A percentile compares a stretch with the other conserved stretches of the same genome.
These are phyloP conservation scores for Spilosoma lubricipeda DNA, from an alignment of 2,888 invertebrate species.

Conservation along the genomic window DNA sequence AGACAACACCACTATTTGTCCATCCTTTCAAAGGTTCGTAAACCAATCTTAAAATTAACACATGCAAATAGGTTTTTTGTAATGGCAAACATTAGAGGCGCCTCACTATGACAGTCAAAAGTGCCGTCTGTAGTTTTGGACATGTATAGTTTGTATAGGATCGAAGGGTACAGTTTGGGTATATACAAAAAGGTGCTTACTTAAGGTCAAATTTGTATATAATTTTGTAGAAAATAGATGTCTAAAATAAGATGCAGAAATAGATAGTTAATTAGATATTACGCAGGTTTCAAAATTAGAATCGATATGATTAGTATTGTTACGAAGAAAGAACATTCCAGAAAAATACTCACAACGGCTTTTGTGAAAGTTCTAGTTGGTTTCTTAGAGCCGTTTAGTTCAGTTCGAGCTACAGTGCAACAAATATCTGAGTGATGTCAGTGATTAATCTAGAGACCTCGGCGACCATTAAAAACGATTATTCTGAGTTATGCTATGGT, in stretches of 20 bases:
- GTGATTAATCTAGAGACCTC: too few relatives aligned
- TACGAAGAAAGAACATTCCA: too few relatives aligned
- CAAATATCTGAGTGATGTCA: too few relatives aligned
- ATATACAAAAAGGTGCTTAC: conserved; percentile 1
- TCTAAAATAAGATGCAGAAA: background rate
- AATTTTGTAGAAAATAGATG: background rate
- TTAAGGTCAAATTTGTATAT: background rate
- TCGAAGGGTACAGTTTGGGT: conserved; percentile 4
- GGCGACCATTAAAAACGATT: too few relatives aligned
- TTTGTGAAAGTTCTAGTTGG: too few relatives aligned
- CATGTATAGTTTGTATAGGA: conserved; percentile 43
- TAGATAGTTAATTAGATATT: background rate
- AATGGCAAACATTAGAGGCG: conserved; percentile 42
- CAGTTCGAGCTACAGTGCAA: too few relatives aligned
- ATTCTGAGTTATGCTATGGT: too few relatives aligned
- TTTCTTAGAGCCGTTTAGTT: too few relatives aligned
- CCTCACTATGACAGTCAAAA: conserved; percentile 48
- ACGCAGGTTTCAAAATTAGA: too few relatives aligned
- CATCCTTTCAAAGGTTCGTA: conserved; percentile 30
- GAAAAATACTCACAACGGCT: too few relatives aligned
- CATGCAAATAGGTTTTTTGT: conserved; percentile 58
- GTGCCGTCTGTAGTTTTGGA: conserved; percentile 15
- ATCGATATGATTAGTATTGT: too few relatives aligned
- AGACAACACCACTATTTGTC: conserved; percentile 23
- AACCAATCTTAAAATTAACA: conserved; percentile 53